Base-by-base conservation (phyloP, 2,797 vertebrate species). In the Rhinophrynus dorsalis region DNA sequence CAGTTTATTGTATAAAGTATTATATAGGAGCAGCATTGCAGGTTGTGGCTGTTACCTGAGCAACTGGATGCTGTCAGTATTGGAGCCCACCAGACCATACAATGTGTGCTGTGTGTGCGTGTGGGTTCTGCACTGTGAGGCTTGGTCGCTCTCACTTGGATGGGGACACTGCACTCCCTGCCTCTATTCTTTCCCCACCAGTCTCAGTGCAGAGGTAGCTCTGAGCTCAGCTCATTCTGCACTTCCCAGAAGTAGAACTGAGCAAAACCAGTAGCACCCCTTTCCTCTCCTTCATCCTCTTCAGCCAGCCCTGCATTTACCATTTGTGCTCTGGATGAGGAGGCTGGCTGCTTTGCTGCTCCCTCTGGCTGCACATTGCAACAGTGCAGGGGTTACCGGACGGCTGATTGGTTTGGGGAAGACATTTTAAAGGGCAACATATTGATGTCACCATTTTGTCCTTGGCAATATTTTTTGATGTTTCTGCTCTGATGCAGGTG, bases 81-180 rank as follows among this genome's bases (percentile, higher is more conserved):
- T 59, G 54, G 69, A 42, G 37, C 61, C 69, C 52, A 72, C 69
- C 54, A 72, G 61, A 20, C 65, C 61, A 59, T 72, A 72, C 24
- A 72, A 61, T 11, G 69, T 72, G 2, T 72, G 61, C 26, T 65
- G 60, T 30, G 61, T 20, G 54, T n/a, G n/a, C n/a, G n/a, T n/a
- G n/a, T n/a, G 45, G 45, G 52, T 55, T 63, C 52, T 23, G 33
- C 26, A 65, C 42, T 52, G 47, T 5, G 42, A 42, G 69, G 69
- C 5, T n/a, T 42, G 40, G 3, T n/a, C 11, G 6, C 11, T 37
- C 11, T 37, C 9, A 4, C 17, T n/a, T 42, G 35, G 30, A n/a
- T n/a, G n/a, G n/a, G n/a, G n/a, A n/a, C n/a, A 17, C 27, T 27
- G 35, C 3, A 11, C 52, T n/a, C 26, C 8, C 15, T 35, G 9